These are phyloP conservation scores for Passer montanus DNA, from an alignment of 2,113 vertebrate species.

Conservation along the genomic window DNA sequence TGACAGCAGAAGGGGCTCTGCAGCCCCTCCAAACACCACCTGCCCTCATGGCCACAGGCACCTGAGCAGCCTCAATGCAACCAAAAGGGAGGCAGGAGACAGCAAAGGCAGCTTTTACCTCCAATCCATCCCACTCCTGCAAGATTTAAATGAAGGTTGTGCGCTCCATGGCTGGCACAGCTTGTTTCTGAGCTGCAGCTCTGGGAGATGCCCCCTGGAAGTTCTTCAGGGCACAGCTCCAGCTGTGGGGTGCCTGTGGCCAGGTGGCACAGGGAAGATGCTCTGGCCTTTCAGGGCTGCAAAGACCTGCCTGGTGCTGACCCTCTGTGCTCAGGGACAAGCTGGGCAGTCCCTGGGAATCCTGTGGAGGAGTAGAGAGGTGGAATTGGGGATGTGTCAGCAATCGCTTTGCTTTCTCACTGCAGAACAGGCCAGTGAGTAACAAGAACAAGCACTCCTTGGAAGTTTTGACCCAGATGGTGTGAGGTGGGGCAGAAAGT, in stretches of 20 bases:
- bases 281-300: neutral
- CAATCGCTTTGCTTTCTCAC: neutral
- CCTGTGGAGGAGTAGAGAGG: neutral
- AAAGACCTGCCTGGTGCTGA: neutral
- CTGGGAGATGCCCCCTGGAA: neutral
- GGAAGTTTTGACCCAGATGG: neutral
- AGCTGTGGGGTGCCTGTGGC: neutral
- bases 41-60: neutral
- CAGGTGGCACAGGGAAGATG: neutral
- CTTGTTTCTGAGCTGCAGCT: neutral
- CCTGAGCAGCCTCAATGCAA: accelerated
- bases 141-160: neutral
- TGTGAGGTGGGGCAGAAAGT: neutral
- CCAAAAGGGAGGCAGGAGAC: neutral
- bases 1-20: neutral
- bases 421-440: neutral
- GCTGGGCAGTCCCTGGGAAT: neutral
- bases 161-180: neutral
- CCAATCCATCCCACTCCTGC: accelerated
- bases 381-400: neutral
- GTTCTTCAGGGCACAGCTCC: neutral
- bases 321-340: neutral
- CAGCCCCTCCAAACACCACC: neutral
- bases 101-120: neutral
- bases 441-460: neutral